Evolutionary conservation across 2,888 invertebrate genomes (phyloP).

Genomic region (Anthrax anthrax): DNA sequence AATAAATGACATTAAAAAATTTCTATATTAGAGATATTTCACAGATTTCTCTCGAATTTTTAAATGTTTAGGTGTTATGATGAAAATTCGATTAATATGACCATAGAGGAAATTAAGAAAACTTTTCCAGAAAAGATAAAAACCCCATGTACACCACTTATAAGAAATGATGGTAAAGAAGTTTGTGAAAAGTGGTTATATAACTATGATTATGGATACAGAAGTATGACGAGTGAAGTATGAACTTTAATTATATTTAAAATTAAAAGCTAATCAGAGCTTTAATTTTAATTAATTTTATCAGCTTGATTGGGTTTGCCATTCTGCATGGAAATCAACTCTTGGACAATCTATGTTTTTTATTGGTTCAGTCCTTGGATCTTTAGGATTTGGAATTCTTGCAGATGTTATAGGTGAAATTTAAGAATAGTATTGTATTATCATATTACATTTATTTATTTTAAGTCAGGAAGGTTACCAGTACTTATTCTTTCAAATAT

Average conservation of each 20-base stretch:
- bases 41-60: too few relatives aligned
- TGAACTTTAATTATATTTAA: too few relatives aligned
- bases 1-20: too few relatives aligned
- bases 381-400: slow-evolving; percentile 40
- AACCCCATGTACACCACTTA: slow-evolving; percentile 23
- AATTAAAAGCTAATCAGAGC: background rate
- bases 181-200: slow-evolving; percentile 40
- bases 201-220: slow-evolving; percentile 37
- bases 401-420: slow-evolving; percentile 43
- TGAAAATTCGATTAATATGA: slow-evolving; percentile 15
- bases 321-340: slow-evolving; percentile 43
- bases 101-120: slow-evolving; percentile 12
- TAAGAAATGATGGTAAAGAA: slow-evolving; percentile 7
- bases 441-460: too few relatives aligned
- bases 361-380: slow-evolving; percentile 44
- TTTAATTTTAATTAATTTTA: background rate
- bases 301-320: slow-evolving; percentile 44
- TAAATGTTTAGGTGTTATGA: slow-evolving; percentile 25
- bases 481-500: slow-evolving; percentile 41
- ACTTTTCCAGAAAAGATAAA: slow-evolving; percentile 18
- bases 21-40: too few relatives aligned
- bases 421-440: too few relatives aligned
- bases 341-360: slow-evolving; percentile 47
- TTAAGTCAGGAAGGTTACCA: too few relatives aligned
- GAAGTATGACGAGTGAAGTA: slow-evolving; percentile 47